phyloP scores from a whole-genome alignment of 2,797 vertebrate species.

The Coluber constrictor region DNA sequence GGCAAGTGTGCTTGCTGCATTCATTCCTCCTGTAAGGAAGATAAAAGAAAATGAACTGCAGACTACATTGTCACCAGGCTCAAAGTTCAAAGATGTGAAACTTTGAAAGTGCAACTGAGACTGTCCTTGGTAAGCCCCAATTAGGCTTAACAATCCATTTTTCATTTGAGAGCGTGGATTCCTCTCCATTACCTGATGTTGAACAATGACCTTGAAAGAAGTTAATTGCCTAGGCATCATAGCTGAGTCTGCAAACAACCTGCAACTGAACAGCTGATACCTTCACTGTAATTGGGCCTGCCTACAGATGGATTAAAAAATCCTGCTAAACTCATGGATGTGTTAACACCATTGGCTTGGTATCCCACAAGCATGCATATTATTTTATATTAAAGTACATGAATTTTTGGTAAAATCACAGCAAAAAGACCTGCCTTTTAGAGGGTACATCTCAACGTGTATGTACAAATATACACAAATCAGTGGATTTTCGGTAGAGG shows the following conservation, averaged over 20 bases:
- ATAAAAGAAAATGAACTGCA: conserved; percentile 13
- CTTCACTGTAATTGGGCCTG: neutral
- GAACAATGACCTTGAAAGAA: conserved; percentile 5
- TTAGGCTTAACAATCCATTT: neutral
- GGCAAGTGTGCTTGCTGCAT: conserved; percentile 44
- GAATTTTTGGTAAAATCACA: neutral
- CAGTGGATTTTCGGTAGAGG: neutral
- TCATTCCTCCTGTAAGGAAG: conserved; percentile 33
- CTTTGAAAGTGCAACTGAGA: neutral
- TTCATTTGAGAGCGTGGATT: neutral
- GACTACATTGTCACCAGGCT: conserved; percentile 17
- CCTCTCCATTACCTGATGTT: neutral
- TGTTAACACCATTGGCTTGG: neutral
- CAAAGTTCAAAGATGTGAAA: conserved; percentile 21
- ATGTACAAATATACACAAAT: neutral
- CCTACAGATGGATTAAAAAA: neutral
- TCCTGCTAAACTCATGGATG: neutral
- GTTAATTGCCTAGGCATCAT: neutral
- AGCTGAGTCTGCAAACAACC: neutral
- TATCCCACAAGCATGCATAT: neutral
- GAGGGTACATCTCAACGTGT: neutral
- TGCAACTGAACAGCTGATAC: neutral
- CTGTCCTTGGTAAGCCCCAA: conserved; percentile 2
- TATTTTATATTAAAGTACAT: neutral
- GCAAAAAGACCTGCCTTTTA: neutral